Conservation (phyloP, 2,888 invertebrate genomes). For the Lysandra coridon region DNA sequence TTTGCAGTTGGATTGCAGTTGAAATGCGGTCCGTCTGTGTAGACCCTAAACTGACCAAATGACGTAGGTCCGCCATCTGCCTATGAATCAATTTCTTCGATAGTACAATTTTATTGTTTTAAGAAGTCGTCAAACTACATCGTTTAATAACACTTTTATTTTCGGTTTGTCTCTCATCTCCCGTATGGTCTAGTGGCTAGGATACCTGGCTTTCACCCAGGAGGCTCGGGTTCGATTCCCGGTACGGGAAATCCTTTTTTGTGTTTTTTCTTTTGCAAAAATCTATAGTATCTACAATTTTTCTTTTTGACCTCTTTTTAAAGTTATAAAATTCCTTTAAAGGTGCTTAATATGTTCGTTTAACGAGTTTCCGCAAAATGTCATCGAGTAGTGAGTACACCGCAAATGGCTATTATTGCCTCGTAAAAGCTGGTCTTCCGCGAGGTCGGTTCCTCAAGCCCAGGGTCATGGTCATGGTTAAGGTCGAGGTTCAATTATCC, state of each 20-base stretch:
- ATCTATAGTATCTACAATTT: not conserved
- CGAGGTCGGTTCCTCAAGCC: conserved; percentile 1
- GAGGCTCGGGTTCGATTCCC: conserved; percentile 88
- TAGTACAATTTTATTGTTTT: too few relatives aligned
- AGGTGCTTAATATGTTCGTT: not conserved
- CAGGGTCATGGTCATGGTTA: not conserved
- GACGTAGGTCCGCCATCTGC: too few relatives aligned
- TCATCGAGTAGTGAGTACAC: not conserved
- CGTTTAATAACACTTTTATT: not conserved
- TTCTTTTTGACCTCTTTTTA: not conserved
- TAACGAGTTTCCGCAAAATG: not conserved
- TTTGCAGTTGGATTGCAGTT: too few relatives aligned
- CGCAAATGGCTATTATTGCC: conserved; percentile 3
- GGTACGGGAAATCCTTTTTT: conserved; percentile 76
- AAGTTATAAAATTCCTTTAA: not conserved
- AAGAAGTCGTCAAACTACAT: not conserved
- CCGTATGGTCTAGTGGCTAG: conserved; percentile 86
- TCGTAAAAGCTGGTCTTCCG: conserved; percentile 16
- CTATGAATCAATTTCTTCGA: too few relatives aligned
- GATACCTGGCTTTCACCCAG: conserved; percentile 87
- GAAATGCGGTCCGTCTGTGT: too few relatives aligned
- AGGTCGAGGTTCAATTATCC: not conserved
- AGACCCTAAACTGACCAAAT: too few relatives aligned
- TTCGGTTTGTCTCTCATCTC: conserved; percentile 44
- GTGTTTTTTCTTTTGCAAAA: not conserved